A percentile compares a stretch with the other conserved stretches of the same genome.
phyloP scores from a whole-genome alignment of 1,140 invertebrate species.

The Pseudobourletiella spinata region DNA sequence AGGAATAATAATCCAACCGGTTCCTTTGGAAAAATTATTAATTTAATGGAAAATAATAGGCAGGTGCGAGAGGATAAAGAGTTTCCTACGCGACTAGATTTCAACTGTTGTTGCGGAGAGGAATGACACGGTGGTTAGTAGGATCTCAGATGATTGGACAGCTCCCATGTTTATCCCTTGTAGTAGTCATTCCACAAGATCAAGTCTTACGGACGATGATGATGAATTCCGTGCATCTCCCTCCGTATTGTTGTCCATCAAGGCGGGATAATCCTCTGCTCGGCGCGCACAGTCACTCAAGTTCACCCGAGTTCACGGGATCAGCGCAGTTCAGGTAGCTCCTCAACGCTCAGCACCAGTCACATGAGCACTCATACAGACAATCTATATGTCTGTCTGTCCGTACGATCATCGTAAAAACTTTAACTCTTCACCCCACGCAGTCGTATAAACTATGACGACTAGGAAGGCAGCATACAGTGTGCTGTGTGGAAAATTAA shows the following conservation, averaged over 20 bases:
- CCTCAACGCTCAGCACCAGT: too few species aligned
- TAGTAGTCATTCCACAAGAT: not conserved
- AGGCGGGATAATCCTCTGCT: not conserved
- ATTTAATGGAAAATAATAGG: too few species aligned
- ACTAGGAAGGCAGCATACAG: not conserved
- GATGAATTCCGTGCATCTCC: not conserved
- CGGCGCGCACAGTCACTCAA: not conserved
- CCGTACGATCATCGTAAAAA: too few species aligned
- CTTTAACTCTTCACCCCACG: conserved; percentile 11
- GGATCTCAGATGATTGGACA: not conserved
- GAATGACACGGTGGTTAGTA: too few species aligned
- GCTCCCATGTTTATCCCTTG: not conserved
- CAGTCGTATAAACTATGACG: conserved; percentile 5
- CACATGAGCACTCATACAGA: conserved; percentile 7
- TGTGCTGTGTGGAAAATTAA: not conserved
- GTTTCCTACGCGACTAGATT: too few species aligned
- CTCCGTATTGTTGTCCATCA: not conserved
- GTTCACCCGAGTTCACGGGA: conserved; percentile 21
- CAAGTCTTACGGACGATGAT: not conserved
- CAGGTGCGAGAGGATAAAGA: too few species aligned
- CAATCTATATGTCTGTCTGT: too few species aligned
- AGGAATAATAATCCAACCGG: too few species aligned
- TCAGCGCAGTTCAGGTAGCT: conserved; percentile 15
- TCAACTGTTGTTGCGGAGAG: too few species aligned
- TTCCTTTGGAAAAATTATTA: too few species aligned